These are phyloP conservation scores for Caenorhabditis sp. DNA, from an alignment of 2,888 invertebrate species.

Conservation along the genomic window DNA sequence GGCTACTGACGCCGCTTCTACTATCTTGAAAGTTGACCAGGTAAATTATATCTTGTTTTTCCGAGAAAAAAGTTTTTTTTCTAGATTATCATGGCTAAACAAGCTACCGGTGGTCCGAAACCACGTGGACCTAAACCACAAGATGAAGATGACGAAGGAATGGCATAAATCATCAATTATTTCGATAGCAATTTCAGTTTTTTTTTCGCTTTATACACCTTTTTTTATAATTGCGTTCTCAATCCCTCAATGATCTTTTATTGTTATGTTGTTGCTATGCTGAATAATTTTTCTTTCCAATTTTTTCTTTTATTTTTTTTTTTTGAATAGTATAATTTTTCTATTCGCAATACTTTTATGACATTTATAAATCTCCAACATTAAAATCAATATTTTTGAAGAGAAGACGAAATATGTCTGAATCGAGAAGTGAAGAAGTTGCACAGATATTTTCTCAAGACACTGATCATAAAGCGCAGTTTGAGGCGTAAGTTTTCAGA, in stretches of 20 bases:
- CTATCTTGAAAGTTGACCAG: slow-evolving; percentile 74
- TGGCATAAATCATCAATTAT: slow-evolving; percentile 60
- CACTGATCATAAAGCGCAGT: slow-evolving; percentile 57
- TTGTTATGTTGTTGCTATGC: neutral
- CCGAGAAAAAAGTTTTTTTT: no score
- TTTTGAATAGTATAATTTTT: neutral
- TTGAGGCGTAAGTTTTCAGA: slow-evolving; percentile 36
- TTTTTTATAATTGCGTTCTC: slow-evolving; percentile 3
- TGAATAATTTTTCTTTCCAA: slow-evolving; percentile 3
- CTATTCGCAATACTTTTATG: no score
- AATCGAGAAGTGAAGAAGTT: slow-evolving; percentile 18
- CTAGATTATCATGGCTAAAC: slow-evolving; percentile 75
- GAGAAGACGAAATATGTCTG: neutral
- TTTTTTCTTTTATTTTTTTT: neutral
- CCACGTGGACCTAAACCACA: slow-evolving; percentile 67
- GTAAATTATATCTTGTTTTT: no score
- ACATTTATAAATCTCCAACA: no score
- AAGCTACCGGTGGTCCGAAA: slow-evolving; percentile 74
- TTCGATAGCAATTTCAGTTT: slow-evolving; percentile 8
- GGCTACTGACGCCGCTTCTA: slow-evolving; percentile 85
- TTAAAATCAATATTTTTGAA: neutral
- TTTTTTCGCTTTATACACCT: slow-evolving; percentile 6
- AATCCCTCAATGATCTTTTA: slow-evolving; percentile 7
- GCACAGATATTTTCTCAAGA: slow-evolving; percentile 49
- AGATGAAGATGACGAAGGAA: slow-evolving; percentile 73